Evolutionary conservation across 1,140 invertebrate species (phyloP).

Genomic region (Paraescarpia echinospica): DNA sequence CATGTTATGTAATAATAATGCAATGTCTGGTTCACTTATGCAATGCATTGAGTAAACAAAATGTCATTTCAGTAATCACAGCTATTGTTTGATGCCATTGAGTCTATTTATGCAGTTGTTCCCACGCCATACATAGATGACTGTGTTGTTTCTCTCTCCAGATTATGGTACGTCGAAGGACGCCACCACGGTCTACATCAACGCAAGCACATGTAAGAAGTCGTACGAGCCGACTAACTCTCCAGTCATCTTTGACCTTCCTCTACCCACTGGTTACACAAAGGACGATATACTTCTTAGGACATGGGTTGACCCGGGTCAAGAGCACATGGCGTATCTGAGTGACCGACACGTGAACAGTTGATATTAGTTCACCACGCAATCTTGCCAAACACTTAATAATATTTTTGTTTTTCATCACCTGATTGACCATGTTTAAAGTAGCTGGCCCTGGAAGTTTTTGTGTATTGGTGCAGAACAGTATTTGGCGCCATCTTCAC

Average conservation of each 20-base stretch:
- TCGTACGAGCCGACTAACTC: slow-evolving; percentile 76
- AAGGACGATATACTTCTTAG: slow-evolving; percentile 29
- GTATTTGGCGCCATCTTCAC: no score
- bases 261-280: slow-evolving; percentile 64
- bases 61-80: no score
- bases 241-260: slow-evolving; percentile 80
- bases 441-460: no score
- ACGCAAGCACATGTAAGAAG: slow-evolving; percentile 81
- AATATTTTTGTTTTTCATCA: no score
- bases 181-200: slow-evolving; percentile 79
- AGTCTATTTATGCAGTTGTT: no score
- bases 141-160: slow-evolving; percentile 33
- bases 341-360: not conserved
- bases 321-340: not conserved
- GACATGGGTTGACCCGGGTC: no score
- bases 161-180: slow-evolving; percentile 67
- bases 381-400: no score
- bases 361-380: not conserved
- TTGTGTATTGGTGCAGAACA: no score
- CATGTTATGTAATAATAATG: not conserved
- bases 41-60: no score
- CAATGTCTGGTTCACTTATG: not conserved
- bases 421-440: no score
- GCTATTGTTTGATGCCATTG: no score
- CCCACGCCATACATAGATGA: no score